A percentile compares a stretch with the other conserved stretches of the same genome.
phyloP scores from a whole-genome alignment of 2,888 invertebrate species.

The Melinaea marsaeus region DNA sequence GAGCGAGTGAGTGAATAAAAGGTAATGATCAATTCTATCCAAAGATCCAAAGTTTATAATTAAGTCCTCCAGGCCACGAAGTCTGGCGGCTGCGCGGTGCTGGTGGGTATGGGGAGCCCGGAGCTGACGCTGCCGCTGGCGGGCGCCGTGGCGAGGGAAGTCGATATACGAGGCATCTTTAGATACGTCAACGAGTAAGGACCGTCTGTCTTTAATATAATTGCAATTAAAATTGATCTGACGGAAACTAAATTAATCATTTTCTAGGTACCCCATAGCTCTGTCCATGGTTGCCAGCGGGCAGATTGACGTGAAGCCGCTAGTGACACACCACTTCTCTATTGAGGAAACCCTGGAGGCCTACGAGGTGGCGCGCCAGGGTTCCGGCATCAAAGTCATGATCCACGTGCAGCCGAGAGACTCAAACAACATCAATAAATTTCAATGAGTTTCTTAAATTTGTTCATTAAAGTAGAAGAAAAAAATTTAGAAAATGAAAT shows the following conservation, averaged over 20 bases:
- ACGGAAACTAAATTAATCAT: neutral
- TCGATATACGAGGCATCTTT: conserved; percentile 95
- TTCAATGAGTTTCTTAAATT: conserved; percentile 4
- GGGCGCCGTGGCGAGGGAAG: conserved; percentile 88
- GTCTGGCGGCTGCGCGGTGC: conserved; percentile 89
- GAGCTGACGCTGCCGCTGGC: conserved; percentile 90
- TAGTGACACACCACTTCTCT: conserved; percentile 89
- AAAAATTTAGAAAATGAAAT: no score
- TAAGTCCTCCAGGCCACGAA: conserved; percentile 82
- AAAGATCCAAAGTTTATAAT: no score
- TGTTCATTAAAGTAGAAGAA: no score
- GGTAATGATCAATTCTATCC: no score
- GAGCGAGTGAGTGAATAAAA: no score
- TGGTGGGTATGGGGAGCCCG: conserved; percentile 91
- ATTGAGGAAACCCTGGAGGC: conserved; percentile 88
- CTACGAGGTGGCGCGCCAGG: conserved; percentile 88
- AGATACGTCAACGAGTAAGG: conserved; percentile 93
- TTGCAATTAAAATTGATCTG: neutral
- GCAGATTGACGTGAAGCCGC: conserved; percentile 86
- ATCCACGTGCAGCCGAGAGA: conserved; percentile 83
- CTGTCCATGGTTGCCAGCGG: conserved; percentile 87
- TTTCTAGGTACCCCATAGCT: conserved; percentile 85
- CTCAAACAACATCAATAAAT: conserved; percentile 62
- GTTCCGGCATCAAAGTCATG: conserved; percentile 91
- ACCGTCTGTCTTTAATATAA: neutral